phyloP scores from a whole-genome alignment of 2,888 invertebrate species.

The Phengaris arion region DNA sequence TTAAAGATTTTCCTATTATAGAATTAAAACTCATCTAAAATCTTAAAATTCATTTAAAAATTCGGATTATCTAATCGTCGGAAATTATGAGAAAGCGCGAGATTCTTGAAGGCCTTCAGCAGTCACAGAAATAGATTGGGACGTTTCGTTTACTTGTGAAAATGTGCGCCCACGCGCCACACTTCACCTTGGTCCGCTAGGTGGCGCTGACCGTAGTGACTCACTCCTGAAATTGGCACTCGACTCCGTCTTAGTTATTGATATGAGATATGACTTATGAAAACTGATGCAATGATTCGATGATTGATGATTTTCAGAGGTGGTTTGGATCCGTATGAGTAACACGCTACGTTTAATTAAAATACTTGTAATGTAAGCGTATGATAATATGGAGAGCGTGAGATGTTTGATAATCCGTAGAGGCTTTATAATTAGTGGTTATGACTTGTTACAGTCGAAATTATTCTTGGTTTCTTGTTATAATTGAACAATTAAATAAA shows the following conservation, averaged over 20 bases:
- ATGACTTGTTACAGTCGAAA: too few relatives aligned
- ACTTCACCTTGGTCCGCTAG: constrained; percentile 71
- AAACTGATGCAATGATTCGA: constrained; percentile 28
- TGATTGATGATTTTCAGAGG: constrained; percentile 33
- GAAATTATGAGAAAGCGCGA: constrained; percentile 56
- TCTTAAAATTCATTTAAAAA: constrained; percentile 21
- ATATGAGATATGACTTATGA: constrained; percentile 24
- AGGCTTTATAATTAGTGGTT: not conserved
- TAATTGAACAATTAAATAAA: too few relatives aligned
- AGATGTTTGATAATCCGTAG: not conserved
- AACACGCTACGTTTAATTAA: constrained; percentile 7
- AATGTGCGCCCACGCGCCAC: constrained; percentile 63
- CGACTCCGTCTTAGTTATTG: constrained; percentile 28
- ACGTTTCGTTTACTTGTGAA: constrained; percentile 61
- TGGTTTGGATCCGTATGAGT: constrained; percentile 20
- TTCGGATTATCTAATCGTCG: constrained; percentile 62
- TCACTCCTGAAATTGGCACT: constrained; percentile 48
- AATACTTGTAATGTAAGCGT: not conserved
- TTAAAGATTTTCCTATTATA: too few relatives aligned
- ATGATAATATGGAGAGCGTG: not conserved
- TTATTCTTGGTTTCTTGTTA: too few relatives aligned
- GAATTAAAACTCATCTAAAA: not conserved
- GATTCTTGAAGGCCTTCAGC: constrained; percentile 67
- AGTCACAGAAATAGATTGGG: constrained; percentile 70
- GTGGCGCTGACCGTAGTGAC: constrained; percentile 73